These are phyloP conservation scores for Drosophila murphyi DNA, from an alignment of 1,140 invertebrate species.

Conservation along the genomic window DNA sequence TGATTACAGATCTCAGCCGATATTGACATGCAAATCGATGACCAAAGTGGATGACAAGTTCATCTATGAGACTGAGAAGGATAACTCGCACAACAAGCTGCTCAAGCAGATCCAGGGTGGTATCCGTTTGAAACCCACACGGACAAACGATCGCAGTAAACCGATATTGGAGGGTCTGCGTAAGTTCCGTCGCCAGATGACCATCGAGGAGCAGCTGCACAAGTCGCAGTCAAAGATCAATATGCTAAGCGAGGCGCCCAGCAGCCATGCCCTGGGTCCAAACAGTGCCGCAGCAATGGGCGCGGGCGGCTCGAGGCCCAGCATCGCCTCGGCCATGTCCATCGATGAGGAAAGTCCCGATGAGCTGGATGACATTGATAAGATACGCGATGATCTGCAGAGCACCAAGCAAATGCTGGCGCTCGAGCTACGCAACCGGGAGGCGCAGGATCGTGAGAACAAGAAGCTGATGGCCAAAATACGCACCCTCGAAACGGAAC, in stretches of 20 bases:
- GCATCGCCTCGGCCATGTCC: conserved; percentile 73
- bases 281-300: conserved; percentile 47
- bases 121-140: conserved; percentile 90
- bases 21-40: conserved; percentile 86
- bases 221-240: conserved; percentile 90
- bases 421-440: conserved; percentile 93
- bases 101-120: conserved; percentile 93
- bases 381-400: conserved; percentile 94
- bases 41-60: conserved; percentile 91
- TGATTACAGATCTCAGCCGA: conserved; percentile 86
- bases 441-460: conserved; percentile 93
- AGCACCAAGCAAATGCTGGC: conserved; percentile 96
- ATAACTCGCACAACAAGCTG: conserved; percentile 92
- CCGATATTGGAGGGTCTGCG: conserved; percentile 92
- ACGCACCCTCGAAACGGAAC: conserved; percentile 91
- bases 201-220: conserved; percentile 94
- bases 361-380: conserved; percentile 95
- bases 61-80: conserved; percentile 94
- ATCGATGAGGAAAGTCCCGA: conserved; percentile 88
- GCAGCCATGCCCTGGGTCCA: conserved; percentile 84
- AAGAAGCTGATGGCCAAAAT: conserved; percentile 91
- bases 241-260: conserved; percentile 75
- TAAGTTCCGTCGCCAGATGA: conserved; percentile 94
- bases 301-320: conserved; percentile 85
- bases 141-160: conserved; percentile 94